Conservation (phyloP, 37 sponge, comb jelly and placozoan species). For the Beroe forskalii region DNA sequence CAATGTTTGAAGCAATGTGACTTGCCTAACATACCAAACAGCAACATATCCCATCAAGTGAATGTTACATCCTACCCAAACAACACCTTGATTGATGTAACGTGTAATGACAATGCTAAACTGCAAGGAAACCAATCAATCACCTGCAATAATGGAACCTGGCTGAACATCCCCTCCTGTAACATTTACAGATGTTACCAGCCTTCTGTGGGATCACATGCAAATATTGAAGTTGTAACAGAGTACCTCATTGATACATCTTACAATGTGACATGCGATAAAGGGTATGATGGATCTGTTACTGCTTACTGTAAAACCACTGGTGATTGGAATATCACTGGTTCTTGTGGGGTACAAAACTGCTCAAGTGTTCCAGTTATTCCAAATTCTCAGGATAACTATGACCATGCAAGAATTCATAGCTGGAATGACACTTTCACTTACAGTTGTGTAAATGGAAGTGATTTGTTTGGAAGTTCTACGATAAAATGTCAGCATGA, state of each 20-base stretch:
- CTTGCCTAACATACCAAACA: neutral
- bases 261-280: conserved; percentile 29
- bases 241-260: neutral
- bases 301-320: neutral
- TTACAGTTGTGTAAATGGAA: conserved; percentile 15
- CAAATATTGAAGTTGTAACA: neutral
- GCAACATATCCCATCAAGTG: neutral
- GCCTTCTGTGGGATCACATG: neutral
- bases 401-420: neutral
- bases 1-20: neutral
- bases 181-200: conserved; percentile 32
- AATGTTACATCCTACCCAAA: neutral
- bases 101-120: conserved; percentile 45
- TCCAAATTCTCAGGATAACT: neutral
- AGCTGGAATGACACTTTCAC: conserved; percentile 42
- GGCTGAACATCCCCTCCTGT: neutral
- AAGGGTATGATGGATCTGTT: conserved; percentile 5
- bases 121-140: conserved; percentile 2
- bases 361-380: neutral
- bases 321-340: conserved; percentile 10
- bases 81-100: neutral
- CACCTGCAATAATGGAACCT: conserved; percentile 39
- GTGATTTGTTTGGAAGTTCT: conserved; percentile 9
- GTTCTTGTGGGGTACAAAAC: neutral
- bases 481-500: conserved; percentile 36